Evolutionary conservation across 1,140 invertebrate species (phyloP).

Genomic region (Augochlora pura): DNA sequence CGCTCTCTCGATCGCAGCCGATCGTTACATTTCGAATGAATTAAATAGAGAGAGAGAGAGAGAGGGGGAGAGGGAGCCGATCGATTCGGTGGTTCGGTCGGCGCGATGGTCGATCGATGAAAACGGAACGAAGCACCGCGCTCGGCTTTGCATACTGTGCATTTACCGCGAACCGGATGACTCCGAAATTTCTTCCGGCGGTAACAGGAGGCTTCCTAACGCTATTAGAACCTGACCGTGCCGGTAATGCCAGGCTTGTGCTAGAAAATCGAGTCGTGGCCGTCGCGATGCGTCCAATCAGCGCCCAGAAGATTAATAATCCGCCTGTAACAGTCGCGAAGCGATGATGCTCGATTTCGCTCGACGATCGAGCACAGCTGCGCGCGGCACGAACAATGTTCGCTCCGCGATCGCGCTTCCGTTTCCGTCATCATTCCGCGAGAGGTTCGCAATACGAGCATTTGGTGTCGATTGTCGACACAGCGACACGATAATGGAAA

Average conservation of each 20-base stretch:
- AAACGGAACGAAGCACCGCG: conserved; percentile 30
- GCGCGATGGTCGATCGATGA: conserved; percentile 19
- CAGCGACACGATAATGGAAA: not conserved
- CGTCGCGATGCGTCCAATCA: not conserved
- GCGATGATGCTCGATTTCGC: conserved; percentile 2
- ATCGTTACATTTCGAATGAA: conserved; percentile 26
- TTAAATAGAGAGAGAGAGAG: conserved; percentile 13
- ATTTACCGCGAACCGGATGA: conserved; percentile 47
- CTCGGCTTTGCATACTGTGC: conserved; percentile 39
- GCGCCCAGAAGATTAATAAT: conserved; percentile 22
- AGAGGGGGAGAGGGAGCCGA: no score
- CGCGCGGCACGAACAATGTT: not conserved
- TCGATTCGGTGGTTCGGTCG: not conserved
- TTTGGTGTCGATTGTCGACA: not conserved
- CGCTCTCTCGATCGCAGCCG: conserved; percentile 11
- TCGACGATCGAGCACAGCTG: not conserved
- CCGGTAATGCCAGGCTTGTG: conserved; percentile 26
- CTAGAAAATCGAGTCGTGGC: conserved; percentile 34
- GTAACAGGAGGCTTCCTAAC: conserved; percentile 54
- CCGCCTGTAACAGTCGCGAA: not conserved
- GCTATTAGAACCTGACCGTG: conserved; percentile 42
- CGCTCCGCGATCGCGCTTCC: not conserved
- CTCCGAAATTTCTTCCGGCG: conserved; percentile 54
- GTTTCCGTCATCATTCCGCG: not conserved
- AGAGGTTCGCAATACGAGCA: not conserved